Conservation (phyloP, 2,797 vertebrate genomes). For the Emys orbicularis region DNA sequence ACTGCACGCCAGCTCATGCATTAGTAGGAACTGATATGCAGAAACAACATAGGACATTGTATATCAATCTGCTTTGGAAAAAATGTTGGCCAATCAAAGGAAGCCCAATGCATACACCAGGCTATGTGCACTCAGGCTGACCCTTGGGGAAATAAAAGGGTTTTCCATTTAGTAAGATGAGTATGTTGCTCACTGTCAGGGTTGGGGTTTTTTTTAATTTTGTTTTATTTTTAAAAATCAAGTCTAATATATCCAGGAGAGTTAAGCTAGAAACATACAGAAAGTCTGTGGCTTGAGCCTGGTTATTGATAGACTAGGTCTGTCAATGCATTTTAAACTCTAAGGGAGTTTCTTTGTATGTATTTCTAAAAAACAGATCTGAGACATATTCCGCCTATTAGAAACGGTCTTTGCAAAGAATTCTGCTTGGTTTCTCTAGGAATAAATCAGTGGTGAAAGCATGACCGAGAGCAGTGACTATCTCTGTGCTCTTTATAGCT, state of each 20-base stretch:
- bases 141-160: slow-evolving; percentile 31
- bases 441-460: slow-evolving; percentile 40
- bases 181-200: neutral
- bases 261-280: neutral
- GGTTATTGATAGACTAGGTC: neutral
- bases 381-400: neutral
- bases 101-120: neutral
- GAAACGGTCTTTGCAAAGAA: slow-evolving; percentile 13
- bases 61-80: neutral
- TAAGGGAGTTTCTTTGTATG: neutral
- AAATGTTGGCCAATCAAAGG: neutral
- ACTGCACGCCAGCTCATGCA: neutral
- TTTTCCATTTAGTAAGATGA: neutral
- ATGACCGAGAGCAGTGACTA: slow-evolving; percentile 43
- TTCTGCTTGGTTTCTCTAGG: neutral
- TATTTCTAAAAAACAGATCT: slow-evolving; percentile 39
- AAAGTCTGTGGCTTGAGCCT: neutral
- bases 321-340: neutral
- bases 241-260: neutral
- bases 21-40: neutral
- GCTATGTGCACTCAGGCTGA: neutral
- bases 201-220: neutral
- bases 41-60: neutral
- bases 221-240: neutral
- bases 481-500: neutral